Base-by-base conservation (phyloP, 1,140 invertebrate genomes). In the Tetraneura akinire region DNA sequence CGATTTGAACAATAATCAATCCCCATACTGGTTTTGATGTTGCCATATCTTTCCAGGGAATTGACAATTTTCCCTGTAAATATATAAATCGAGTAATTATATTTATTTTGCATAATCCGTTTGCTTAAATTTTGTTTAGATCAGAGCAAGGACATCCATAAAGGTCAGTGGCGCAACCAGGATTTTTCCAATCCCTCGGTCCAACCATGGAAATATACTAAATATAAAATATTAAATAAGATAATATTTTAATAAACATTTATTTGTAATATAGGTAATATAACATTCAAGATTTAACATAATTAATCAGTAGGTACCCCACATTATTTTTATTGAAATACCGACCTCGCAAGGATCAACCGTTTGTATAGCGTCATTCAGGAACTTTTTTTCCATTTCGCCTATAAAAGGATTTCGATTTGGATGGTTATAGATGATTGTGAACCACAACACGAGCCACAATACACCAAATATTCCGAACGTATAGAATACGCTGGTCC, bases 21-120 rank as follows among this genome's bases (percentile, higher is more conserved):
- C 92, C 92, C 89, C 91, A 92, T 32, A 94, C 87, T 3, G 92
- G 92, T 16, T 89, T 85, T 1, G 92, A 96, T 14, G 90, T 92
- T 0, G 96, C 85, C 29, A 94, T 90, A 29, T 89, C 87, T 74
- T 87, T 89, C 92, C 92, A 94, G 1, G 92, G 92, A 13, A 91
- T 84, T 23, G 81, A 57, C 18, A 83, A 81, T 18, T 83, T 76
- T 13, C 82, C 80, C 83, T 83, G 47, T 29, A 64, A 47, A 47
- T 13, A 14, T 47, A 18, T 57, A 76, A 23, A n/a, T n/a, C n/a
- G n/a, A n/a, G n/a, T n/a, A n/a, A n/a, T n/a, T n/a, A n/a, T n/a
- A n/a, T n/a, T n/a, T n/a, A n/a, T n/a, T n/a, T n/a, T n/a, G n/a
- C n/a, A n/a, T n/a, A n/a, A n/a, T n/a, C n/a, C n/a, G n/a, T n/a